Percentiles rank a stretch among this genome's conserved stretches.
Evolutionary conservation across 2,888 invertebrate species (phyloP).

Genomic region (Cryptosula pallasiana): DNA sequence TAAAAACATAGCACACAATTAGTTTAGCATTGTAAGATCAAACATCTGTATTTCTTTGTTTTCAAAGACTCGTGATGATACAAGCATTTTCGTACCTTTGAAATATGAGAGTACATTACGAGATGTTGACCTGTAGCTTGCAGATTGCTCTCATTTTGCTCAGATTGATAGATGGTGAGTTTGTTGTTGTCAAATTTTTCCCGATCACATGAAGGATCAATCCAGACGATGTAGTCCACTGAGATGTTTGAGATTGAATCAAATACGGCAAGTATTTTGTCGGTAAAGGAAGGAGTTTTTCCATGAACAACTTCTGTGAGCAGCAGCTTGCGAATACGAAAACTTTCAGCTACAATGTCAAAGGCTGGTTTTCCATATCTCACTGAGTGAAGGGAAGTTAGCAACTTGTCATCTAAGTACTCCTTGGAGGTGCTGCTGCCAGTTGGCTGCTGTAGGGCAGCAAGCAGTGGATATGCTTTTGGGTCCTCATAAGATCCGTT

Average conservation of each 20-base stretch:
- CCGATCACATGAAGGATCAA: background rate
- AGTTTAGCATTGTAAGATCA: no score
- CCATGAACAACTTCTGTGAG: slow-evolving; percentile 62
- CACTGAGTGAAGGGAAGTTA: slow-evolving; percentile 31
- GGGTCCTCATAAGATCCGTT: no score
- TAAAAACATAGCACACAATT: no score
- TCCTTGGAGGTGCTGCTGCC: no score
- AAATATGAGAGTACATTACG: background rate
- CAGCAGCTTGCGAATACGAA: slow-evolving; percentile 66
- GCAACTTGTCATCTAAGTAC: slow-evolving; percentile 35
- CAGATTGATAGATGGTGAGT: background rate
- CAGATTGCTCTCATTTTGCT: background rate
- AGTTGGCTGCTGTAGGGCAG: no score
- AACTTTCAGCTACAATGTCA: slow-evolving; percentile 75
- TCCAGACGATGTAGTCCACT: background rate
- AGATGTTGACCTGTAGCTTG: background rate
- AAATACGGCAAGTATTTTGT: background rate
- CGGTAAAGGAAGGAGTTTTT: background rate
- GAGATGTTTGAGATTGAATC: background rate
- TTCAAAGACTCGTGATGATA: no score
- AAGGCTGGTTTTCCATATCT: slow-evolving; percentile 54
- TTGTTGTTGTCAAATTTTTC: background rate
- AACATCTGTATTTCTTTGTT: no score
- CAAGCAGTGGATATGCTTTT: no score
- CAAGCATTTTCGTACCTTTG: background rate